Percentiles rank a stretch among this genome's conserved stretches.
Evolutionary conservation across 64 coral and sea anemone species (phyloP).

Genomic region (Astreopora myriophthalma): DNA sequence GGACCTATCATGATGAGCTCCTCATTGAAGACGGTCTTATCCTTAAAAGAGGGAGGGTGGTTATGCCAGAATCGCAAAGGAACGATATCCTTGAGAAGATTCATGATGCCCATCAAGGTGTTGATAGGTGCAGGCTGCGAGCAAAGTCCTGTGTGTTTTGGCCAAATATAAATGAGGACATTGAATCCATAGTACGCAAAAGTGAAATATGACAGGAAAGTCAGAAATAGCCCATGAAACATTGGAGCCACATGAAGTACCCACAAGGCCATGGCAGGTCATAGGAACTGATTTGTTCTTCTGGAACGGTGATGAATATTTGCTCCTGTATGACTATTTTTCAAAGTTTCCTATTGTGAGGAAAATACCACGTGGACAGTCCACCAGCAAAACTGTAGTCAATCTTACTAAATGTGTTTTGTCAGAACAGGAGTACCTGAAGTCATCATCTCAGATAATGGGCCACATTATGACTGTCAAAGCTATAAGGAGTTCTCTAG

Average conservation of each 20-base stretch:
- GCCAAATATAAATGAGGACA: neutral
- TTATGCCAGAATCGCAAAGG: constrained; percentile 25
- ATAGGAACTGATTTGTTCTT: neutral
- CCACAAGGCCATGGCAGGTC: neutral
- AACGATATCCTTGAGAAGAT: neutral
- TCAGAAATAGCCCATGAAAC: neutral
- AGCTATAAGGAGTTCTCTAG: constrained; percentile 32
- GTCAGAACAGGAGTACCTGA: constrained; percentile 32
- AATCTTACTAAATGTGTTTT: constrained; percentile 1
- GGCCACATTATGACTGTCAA: constrained; percentile 10
- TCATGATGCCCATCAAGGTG: neutral
- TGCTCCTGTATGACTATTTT: constrained; percentile 25
- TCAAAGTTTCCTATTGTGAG: constrained; percentile 16
- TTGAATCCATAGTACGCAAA: neutral
- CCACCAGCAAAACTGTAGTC: neutral
- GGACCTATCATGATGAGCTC: constrained; percentile 22
- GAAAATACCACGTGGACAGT: constrained; percentile 15
- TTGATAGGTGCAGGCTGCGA: neutral
- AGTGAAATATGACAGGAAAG: constrained; percentile 15
- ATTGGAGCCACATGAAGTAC: constrained; percentile 5
- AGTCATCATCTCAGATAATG: constrained; percentile 17
- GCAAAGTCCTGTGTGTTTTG: neutral
- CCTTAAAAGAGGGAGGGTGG: neutral
- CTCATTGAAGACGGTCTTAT: constrained; percentile 27
- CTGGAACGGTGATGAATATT: neutral